These are phyloP conservation scores for Manduca sexta DNA, from an alignment of 1,140 invertebrate genomes.

Conservation along the genomic window DNA sequence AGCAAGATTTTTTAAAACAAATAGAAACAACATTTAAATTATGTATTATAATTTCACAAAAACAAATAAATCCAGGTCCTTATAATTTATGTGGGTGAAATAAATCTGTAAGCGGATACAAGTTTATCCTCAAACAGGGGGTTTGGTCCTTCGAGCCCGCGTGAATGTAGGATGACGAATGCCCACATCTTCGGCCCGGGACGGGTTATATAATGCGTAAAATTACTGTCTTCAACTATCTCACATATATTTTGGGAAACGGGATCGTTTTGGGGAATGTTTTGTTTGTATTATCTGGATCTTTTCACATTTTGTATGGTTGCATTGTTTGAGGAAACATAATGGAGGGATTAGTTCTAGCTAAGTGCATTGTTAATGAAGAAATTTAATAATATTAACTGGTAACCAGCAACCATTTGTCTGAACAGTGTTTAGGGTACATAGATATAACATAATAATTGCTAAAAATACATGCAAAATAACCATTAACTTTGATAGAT, in stretches of 20 bases:
- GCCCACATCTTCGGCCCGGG: slow-evolving; percentile 36
- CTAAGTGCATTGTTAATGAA: no score
- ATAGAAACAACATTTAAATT: background rate
- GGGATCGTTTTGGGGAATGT: background rate
- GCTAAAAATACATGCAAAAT: no score
- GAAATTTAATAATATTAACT: no score
- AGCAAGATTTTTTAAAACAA: no score
- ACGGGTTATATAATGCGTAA: slow-evolving; percentile 65
- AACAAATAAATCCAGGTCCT: slow-evolving; percentile 24
- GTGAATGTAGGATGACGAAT: slow-evolving; percentile 55
- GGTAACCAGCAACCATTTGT: no score
- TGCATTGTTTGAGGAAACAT: no score
- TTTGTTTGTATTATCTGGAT: background rate
- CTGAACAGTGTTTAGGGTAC: no score
- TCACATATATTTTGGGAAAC: slow-evolving; percentile 35
- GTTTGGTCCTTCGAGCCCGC: slow-evolving; percentile 24
- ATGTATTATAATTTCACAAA: slow-evolving; percentile 10
- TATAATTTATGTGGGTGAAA: slow-evolving; percentile 39
- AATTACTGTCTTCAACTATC: slow-evolving; percentile 56
- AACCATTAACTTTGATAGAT: no score
- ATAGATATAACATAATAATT: no score
- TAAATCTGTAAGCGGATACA: slow-evolving; percentile 43
- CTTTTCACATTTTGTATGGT: background rate
- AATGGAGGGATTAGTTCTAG: no score
- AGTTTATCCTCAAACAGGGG: slow-evolving; percentile 47